phyloP scores from a whole-genome alignment of 2,888 invertebrate genomes.

The Cantharis rufa region DNA sequence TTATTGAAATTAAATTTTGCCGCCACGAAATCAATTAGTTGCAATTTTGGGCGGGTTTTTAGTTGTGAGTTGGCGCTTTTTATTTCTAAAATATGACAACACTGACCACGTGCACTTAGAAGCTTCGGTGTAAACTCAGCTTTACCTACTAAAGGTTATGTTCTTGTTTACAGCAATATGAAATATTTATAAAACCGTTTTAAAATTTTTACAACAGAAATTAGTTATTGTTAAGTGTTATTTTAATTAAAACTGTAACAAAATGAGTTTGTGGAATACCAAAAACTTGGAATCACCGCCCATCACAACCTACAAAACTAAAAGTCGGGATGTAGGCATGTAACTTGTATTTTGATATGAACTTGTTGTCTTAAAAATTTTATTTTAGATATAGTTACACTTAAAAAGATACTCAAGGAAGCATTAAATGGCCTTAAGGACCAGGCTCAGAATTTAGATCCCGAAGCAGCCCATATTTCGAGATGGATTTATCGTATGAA shows the following conservation, averaged over 20 bases:
- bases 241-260: background rate
- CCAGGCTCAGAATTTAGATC: slow-evolving; percentile 45
- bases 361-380: background rate
- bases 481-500: slow-evolving; percentile 57
- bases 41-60: no score
- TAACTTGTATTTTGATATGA: background rate
- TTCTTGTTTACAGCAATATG: background rate
- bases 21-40: no score
- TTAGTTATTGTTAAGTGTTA: background rate
- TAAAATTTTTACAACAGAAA: background rate
- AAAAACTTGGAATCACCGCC: slow-evolving; percentile 32
- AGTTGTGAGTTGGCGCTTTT: no score
- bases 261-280: slow-evolving; percentile 33
- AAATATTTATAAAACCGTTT: background rate
- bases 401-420: slow-evolving; percentile 33
- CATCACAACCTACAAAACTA: slow-evolving; percentile 28
- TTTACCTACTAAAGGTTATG: background rate
- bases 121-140: no score
- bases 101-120: no score
- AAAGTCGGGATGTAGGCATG: slow-evolving; percentile 5
- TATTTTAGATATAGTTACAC: slow-evolving; percentile 29
- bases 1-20: no score
- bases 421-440: slow-evolving; percentile 40
- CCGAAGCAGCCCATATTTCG: slow-evolving; percentile 55
- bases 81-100: no score